Evolutionary conservation across 2,888 invertebrate species (phyloP).

Genomic region (Orthosia gracilis): DNA sequence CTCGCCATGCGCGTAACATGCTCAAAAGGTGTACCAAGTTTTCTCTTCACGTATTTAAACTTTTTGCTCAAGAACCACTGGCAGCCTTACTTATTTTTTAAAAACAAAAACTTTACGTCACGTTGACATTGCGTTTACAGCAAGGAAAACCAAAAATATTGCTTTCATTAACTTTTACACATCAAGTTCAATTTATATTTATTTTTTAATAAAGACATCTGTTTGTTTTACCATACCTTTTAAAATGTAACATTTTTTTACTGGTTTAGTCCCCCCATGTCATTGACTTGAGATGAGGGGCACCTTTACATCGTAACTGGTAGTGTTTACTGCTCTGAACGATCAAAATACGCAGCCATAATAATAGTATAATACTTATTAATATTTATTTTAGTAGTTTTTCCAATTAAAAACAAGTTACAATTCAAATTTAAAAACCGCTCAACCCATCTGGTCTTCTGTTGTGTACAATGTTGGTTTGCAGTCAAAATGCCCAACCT

Average conservation of each 20-base stretch:
- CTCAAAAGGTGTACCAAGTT: background rate
- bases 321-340: slow-evolving; percentile 68
- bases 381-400: slow-evolving; percentile 18
- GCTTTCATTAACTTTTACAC: slow-evolving; percentile 63
- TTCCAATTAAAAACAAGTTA: slow-evolving; percentile 22
- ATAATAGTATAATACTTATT: slow-evolving; percentile 39
- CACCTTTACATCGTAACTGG: slow-evolving; percentile 77
- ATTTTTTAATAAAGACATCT: slow-evolving; percentile 61
- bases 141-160: slow-evolving; percentile 67
- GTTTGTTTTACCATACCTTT: slow-evolving; percentile 68
- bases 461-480: slow-evolving; percentile 67
- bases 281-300: slow-evolving; percentile 80
- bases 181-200: slow-evolving; percentile 67
- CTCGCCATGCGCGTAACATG: background rate
- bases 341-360: slow-evolving; percentile 48
- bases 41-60: slow-evolving; percentile 21
- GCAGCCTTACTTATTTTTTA: slow-evolving; percentile 58
- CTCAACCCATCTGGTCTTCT: slow-evolving; percentile 33
- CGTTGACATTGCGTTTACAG: slow-evolving; percentile 68
- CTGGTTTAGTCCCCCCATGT: slow-evolving; percentile 74
- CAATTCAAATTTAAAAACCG: slow-evolving; percentile 21
- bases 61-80: slow-evolving; percentile 49
- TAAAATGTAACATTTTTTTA: slow-evolving; percentile 77
- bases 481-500: slow-evolving; percentile 84
- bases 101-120: slow-evolving; percentile 67